Evolutionary conservation across 1,140 invertebrate genomes (phyloP).

Genomic region (Drosophila murphyi): DNA sequence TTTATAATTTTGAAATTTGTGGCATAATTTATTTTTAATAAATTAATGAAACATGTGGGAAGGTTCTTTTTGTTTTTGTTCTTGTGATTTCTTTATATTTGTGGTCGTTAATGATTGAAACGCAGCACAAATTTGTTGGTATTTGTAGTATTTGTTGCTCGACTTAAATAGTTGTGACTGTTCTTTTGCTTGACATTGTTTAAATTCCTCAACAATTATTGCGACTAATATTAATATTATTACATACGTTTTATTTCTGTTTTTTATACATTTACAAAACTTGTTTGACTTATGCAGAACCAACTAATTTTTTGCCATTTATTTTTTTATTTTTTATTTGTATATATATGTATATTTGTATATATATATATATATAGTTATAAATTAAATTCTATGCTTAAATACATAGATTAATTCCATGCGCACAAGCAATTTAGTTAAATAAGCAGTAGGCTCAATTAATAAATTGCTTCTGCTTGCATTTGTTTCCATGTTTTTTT

Average conservation of each 20-base stretch:
- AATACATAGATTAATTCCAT: conserved; percentile 77
- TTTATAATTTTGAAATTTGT: conserved; percentile 49
- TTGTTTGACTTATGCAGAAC: conserved; percentile 51
- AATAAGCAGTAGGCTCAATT: conserved; percentile 67
- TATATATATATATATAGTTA: conserved; percentile 33
- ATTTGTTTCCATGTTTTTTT: conserved; percentile 47
- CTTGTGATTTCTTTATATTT: conserved; percentile 27
- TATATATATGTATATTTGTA: conserved; percentile 41
- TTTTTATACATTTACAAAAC: conserved; percentile 73
- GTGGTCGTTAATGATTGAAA: conserved; percentile 51
- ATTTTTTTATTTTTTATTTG: conserved; percentile 32
- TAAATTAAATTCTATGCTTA: conserved; percentile 75
- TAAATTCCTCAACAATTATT: conserved; percentile 72
- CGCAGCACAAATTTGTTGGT: conserved; percentile 40
- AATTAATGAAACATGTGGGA: conserved; percentile 72
- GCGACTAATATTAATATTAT: conserved; percentile 69
- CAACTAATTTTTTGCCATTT: conserved; percentile 42
- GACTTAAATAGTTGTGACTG: conserved; percentile 60
- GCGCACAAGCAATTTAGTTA: conserved; percentile 61
- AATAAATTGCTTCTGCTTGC: conserved; percentile 58
- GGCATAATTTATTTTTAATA: conserved; percentile 78
- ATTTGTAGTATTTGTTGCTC: conserved; percentile 35
- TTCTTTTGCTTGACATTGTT: conserved; percentile 50
- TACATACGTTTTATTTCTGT: conserved; percentile 55
- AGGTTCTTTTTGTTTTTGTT: conserved; percentile 44